These are phyloP conservation scores for Varanus komodoensis DNA, from an alignment of 2,113 vertebrate species.

Conservation along the genomic window DNA sequence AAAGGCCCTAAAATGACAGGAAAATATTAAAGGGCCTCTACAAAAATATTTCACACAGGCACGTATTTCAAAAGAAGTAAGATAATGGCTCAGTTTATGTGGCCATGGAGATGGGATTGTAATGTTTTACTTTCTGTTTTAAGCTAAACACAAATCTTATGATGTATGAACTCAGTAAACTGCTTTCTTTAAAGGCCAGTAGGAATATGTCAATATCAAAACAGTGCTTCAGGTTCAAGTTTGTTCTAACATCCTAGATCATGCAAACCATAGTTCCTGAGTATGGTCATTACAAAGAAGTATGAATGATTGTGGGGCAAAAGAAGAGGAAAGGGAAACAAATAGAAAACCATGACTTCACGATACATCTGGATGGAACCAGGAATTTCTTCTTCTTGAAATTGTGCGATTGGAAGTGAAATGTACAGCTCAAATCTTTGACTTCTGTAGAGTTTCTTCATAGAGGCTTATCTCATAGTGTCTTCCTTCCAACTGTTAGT, in stretches of 20 bases:
- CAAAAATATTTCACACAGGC: background rate
- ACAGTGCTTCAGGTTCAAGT: too few species aligned
- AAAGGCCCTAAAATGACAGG: too few species aligned
- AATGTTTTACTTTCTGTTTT: background rate
- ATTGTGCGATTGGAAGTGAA: background rate
- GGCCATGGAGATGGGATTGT: background rate
- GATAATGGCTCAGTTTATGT: background rate
- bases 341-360: background rate
- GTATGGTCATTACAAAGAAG: background rate
- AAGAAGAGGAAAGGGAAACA: background rate
- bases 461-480: background rate
- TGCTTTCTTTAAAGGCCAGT: background rate
- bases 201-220: background rate
- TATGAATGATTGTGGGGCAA: background rate
- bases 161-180: background rate
- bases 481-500: background rate
- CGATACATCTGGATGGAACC: background rate
- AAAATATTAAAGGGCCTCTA: background rate
- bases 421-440: background rate
- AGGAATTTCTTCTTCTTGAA: background rate
- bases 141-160: background rate
- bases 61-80: background rate
- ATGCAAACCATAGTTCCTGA: background rate
- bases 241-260: background rate
- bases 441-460: background rate